Base-by-base conservation (phyloP, 2,113 vertebrate species). In the Mastomys natalensis region DNA sequence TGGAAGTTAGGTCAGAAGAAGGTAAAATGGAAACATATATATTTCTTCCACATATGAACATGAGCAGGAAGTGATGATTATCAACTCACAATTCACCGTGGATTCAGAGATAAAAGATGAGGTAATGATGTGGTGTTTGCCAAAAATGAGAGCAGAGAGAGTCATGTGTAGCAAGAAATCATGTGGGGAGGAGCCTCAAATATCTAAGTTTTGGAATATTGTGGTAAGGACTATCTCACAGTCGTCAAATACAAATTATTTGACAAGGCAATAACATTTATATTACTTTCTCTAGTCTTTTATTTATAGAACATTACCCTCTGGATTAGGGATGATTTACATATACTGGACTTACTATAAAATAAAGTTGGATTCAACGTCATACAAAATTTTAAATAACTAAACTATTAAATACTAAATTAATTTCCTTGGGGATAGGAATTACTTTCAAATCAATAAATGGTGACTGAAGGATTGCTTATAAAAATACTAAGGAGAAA, bases 351-450 rank as follows among this genome's bases (percentile, higher is more conserved):
- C 48, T 89, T 91, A 51, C 4, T 11, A 37, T 88, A 72, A 80
- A 92, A 76, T 15, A 86, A 88, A 62, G 43, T 12, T 58, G 0
- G 64, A 21, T 76, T 89, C 51, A 92, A 85, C 92, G 8, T 60
- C 13, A 73, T 62, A 12, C 51, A 96, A 93, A 72, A 4, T 34
- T 93, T 31, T 88, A 93, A 90, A 94, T 64, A 64, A 68, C 11
- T 86, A 43, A 37, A 29, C 10, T 76, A 11, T 60, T 8, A 74
- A 13, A 3, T 74, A 16, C 7, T 89, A 70, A 62, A 34, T 64
- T 22, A 60, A n/a, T 48, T 90, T 96, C 24, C 9, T 26, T 70
- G 3, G 6, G 80, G 2, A 21, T 90, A 31, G 91, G 9, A 64
- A 64, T 70, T 94, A 51, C 43, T 60, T 93, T 95, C 43, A 93